Evolutionary conservation across 2,888 invertebrate genomes (phyloP), one percentile per base, ranked within the genome.

Genomic region (Drosophila parthenogenetica): DNA sequence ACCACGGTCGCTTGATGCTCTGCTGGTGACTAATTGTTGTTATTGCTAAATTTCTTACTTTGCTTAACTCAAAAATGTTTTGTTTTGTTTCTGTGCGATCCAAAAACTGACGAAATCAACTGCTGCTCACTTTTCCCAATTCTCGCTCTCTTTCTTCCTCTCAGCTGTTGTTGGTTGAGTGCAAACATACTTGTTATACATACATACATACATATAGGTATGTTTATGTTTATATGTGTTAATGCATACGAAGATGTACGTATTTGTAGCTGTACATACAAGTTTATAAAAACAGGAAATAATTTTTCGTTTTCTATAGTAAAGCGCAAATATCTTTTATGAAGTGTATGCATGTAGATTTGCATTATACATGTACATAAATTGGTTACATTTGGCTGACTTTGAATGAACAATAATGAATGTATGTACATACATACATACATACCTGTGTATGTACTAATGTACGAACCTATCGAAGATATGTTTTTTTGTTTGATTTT

Each of bases 271-370:
- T 22, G 22, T 35, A 3, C 32, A 40, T 25, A 39, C 19, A 32
- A 35, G 43, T 72, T 49, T 48, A 65, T 48, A 51, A 83, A 29
- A 87, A 69, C 87, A 81, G 84, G 80, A 87, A 80, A 87, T 73
- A 67, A 73, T 77, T 80, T 81, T 80, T 72, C 72, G 17, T 32
- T 48, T 48, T 48, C 46, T 48, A 48, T 29, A 29, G 35, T 35
- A 29, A 29, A 46, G 46, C 7, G 29, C 29, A 16, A 29, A 10
- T 48, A 29, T 48, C 46, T 48, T 2, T 8, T 14, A 10, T 46
- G 25, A 14, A 14, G 25, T 46, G 14, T 46, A 35, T 35, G 35
- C 13, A 35, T 11, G 13, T 35, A 29, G 8, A 29, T 14, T 46
- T n/a, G 22, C 22, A 45, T 51, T 25, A 35, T 14, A 32, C 22